Conservation (phyloP, 2,888 invertebrate genomes). For the Drosophila nr. fundita region DNA sequence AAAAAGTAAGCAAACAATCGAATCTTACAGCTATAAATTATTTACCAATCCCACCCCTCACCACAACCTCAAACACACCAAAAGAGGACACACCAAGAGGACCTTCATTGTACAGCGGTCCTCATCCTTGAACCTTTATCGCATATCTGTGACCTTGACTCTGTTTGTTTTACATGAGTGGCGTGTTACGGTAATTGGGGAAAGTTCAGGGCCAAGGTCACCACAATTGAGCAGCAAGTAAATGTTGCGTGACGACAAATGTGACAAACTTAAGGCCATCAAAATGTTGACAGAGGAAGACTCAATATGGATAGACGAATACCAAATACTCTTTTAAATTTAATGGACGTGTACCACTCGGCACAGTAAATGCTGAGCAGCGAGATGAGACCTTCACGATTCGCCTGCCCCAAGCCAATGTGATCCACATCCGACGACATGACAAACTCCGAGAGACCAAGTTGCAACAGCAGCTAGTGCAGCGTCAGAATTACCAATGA, state of each 20-base stretch:
- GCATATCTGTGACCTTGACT: constrained; percentile 24
- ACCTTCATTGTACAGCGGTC: neutral
- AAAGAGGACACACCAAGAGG: neutral
- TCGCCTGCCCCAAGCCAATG: constrained; percentile 89
- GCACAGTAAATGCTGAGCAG: constrained; percentile 89
- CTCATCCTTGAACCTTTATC: constrained; percentile 47
- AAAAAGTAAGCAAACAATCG: neutral
- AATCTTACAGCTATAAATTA: neutral
- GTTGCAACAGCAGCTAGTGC: constrained; percentile 89
- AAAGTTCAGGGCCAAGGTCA: constrained; percentile 57
- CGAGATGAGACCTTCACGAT: constrained; percentile 96
- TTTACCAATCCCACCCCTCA: neutral
- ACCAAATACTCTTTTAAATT: neutral
- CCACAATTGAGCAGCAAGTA: constrained; percentile 13
- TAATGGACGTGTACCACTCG: constrained; percentile 85
- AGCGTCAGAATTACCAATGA: constrained; percentile 85
- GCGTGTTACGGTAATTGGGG: constrained; percentile 50
- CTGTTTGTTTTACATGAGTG: constrained; percentile 7
- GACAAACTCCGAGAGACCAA: constrained; percentile 90
- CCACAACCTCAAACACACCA: neutral
- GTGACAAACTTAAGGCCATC: constrained; percentile 23
- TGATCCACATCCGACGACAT: constrained; percentile 86
- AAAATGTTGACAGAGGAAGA: constrained; percentile 25
- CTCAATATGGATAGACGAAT: neutral
- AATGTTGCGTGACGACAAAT: constrained; percentile 50